Conservation (phyloP, 2,797 vertebrate genomes). For the Premnoplex brunnescens region DNA sequence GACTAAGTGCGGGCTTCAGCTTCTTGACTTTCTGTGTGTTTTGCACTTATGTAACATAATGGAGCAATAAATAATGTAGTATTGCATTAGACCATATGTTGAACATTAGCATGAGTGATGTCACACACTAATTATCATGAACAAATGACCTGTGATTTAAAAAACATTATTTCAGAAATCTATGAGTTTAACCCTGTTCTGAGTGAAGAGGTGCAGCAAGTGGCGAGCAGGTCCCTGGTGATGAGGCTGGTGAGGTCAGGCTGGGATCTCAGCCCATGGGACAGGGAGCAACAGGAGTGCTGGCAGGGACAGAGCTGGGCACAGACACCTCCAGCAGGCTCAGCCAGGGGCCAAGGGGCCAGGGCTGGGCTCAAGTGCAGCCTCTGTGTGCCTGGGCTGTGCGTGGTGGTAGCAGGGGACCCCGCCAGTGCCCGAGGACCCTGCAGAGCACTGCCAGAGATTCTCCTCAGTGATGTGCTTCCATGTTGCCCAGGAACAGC, state of each 20-base stretch:
- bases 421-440: neutral
- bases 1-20: conserved; percentile 10
- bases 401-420: too few relatives aligned
- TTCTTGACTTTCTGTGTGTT: neutral
- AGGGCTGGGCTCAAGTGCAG: neutral
- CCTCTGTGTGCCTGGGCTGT: neutral
- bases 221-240: neutral
- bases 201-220: neutral
- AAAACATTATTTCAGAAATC: neutral
- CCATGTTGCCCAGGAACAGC: neutral
- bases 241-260: neutral
- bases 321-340: neutral
- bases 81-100: neutral
- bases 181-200: neutral
- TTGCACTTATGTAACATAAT: neutral
- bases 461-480: fast-evolving
- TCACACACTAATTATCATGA: neutral
- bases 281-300: neutral
- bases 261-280: neutral
- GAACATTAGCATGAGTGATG: neutral
- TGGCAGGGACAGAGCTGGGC: neutral
- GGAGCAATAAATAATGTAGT: neutral
- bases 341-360: neutral
- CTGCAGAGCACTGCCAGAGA: neutral
- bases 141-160: neutral